A percentile compares a stretch with the other conserved stretches of the same genome.
Conservation (phyloP, 2,888 invertebrate genomes). For the Macroteleia sp. region DNA sequence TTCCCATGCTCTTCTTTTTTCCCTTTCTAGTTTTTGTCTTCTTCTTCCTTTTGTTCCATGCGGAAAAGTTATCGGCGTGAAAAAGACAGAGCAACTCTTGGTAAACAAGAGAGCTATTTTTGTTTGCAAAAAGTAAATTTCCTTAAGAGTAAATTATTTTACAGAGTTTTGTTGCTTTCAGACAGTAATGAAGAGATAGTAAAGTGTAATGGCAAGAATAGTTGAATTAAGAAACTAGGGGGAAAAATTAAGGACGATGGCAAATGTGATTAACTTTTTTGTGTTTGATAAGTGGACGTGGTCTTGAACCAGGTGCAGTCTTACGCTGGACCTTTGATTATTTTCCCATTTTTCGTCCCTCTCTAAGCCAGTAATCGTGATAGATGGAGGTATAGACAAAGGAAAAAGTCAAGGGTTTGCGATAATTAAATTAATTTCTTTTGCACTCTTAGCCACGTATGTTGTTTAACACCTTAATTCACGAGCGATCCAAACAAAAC, state of each 20-base stretch:
- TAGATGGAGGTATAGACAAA: constrained; percentile 32
- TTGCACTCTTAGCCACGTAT: constrained; percentile 1
- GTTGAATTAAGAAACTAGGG: constrained; percentile 29
- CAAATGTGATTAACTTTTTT: constrained; percentile 44
- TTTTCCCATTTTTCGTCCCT: constrained; percentile 32
- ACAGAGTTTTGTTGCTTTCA: constrained; percentile 9
- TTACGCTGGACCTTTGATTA: constrained; percentile 41
- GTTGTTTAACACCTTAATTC: constrained; percentile 12
- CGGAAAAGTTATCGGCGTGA: constrained; percentile 2
- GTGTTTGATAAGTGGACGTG: constrained; percentile 4
- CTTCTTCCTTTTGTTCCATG: not conserved
- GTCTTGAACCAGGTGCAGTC: constrained; percentile 26
- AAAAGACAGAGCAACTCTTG: constrained; percentile 14
- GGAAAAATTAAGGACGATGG: constrained; percentile 12
- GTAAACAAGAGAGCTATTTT: constrained; percentile 9
- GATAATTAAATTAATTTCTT: constrained; percentile 47
- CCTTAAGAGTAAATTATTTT: constrained; percentile 42
- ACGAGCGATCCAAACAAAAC: not conserved
- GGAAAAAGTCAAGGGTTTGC: constrained; percentile 29
- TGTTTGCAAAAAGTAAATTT: constrained; percentile 21
- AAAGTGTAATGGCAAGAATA: constrained; percentile 11
- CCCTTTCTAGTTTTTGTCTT: not conserved
- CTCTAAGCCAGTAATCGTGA: constrained; percentile 31
- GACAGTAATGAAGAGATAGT: constrained; percentile 35
- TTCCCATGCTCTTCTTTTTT: not conserved